phyloP scores from a whole-genome alignment of 2,113 vertebrate species.

The Coryphaenoides rupestris region DNA sequence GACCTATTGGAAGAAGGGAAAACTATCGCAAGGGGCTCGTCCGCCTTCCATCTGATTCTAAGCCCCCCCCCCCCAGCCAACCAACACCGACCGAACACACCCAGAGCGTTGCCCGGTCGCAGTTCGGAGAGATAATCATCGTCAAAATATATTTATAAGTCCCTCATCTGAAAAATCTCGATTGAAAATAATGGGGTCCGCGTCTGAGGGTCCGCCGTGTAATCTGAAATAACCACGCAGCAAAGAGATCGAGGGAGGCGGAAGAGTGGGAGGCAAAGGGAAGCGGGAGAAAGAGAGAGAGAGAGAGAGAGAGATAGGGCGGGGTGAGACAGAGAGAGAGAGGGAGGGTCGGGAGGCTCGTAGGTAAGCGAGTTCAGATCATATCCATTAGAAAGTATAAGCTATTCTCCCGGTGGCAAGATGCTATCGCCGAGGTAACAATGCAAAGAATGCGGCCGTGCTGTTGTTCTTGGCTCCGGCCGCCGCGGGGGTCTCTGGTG shows the following conservation, averaged over 20 bases:
- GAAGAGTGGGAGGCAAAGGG: neutral
- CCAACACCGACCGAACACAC: neutral
- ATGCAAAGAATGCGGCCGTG: slow-evolving; percentile 30
- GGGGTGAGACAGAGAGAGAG: slow-evolving; percentile 1
- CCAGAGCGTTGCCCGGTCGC: neutral
- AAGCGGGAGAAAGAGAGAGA: too few species aligned
- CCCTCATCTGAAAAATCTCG: neutral
- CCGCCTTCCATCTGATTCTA: neutral
- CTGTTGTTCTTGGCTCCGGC: slow-evolving; percentile 43
- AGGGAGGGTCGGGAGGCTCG: neutral
- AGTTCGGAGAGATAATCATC: neutral
- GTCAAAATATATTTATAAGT: neutral
- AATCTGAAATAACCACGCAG: slow-evolving; percentile 13
- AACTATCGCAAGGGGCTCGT: neutral
- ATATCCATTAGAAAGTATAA: slow-evolving; percentile 36
- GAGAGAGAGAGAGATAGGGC: too few species aligned
- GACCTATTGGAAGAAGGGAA: neutral
- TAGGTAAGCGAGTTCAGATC: slow-evolving; percentile 28
- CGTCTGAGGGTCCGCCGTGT: neutral
- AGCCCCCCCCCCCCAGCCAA: neutral
- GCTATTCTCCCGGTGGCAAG: slow-evolving; percentile 28
- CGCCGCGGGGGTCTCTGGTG: slow-evolving; percentile 10
- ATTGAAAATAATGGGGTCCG: neutral
- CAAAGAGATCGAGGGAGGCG: slow-evolving; percentile 1
- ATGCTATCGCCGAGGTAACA: slow-evolving; percentile 43